Conservation (phyloP, 2,888 invertebrate genomes). For the Drosophila neotestacea region DNA sequence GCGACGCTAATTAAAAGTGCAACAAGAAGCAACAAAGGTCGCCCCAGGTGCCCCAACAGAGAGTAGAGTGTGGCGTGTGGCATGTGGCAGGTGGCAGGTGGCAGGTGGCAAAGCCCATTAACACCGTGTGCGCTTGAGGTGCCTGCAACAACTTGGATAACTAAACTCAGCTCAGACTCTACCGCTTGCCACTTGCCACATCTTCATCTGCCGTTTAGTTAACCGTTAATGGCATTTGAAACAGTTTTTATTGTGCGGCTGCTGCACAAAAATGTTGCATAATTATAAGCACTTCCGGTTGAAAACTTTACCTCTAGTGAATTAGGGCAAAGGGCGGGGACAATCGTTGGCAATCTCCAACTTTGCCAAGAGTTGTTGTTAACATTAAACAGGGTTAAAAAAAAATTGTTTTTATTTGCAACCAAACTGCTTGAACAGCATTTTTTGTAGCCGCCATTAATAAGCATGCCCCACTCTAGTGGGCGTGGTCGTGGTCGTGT, state of each 20-base stretch:
- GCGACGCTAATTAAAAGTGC: slow-evolving; percentile 78
- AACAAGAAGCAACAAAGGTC: slow-evolving; percentile 62
- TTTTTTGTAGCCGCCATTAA: slow-evolving; percentile 30
- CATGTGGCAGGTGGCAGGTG: not conserved
- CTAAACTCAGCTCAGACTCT: slow-evolving; percentile 20
- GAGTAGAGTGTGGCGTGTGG: not conserved
- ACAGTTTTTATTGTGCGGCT: slow-evolving; percentile 72
- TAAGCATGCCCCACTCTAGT: slow-evolving; percentile 26
- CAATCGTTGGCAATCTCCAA: slow-evolving; percentile 22
- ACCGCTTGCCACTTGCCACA: not conserved
- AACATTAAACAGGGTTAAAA: slow-evolving; percentile 25
- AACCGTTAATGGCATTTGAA: slow-evolving; percentile 80
- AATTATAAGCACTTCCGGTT: slow-evolving; percentile 75
- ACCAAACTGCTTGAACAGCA: slow-evolving; percentile 28
- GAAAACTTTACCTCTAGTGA: slow-evolving; percentile 66
- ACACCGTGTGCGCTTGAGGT: slow-evolving; percentile 55
- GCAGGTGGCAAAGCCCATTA: slow-evolving; percentile 46
- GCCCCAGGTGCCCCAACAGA: slow-evolving; percentile 16
- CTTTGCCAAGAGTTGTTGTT: slow-evolving; percentile 58
- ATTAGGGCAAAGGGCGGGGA: slow-evolving; percentile 35
- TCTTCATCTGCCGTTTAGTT: slow-evolving; percentile 63
- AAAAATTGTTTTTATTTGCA: slow-evolving; percentile 32
- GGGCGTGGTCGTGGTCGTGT: slow-evolving; percentile 8
- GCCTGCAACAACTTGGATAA: slow-evolving; percentile 48
- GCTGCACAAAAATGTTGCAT: slow-evolving; percentile 77